Percentiles rank a stretch among this genome's conserved stretches.
These are phyloP conservation scores for Podocnemis expansa DNA, from an alignment of 2,113 vertebrate species.

Conservation along the genomic window DNA sequence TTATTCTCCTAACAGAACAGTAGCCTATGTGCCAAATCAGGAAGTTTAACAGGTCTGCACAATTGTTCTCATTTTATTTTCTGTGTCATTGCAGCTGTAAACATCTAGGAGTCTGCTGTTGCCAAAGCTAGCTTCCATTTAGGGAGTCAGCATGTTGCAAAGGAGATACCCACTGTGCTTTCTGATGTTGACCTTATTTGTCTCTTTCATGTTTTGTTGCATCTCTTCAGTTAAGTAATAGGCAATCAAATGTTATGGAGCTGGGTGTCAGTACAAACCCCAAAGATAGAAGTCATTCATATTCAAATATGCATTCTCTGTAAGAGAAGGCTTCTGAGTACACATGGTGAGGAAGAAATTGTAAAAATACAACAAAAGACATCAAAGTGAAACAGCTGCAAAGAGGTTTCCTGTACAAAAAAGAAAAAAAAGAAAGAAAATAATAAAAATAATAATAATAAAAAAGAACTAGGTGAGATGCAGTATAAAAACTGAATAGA, in stretches of 20 bases:
- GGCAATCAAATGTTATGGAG: not conserved
- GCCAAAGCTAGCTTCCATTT: not conserved
- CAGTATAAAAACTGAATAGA: not conserved
- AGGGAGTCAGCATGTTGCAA: not conserved
- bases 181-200: not conserved
- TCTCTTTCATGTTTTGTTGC: not conserved
- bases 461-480: not conserved
- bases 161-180: not conserved
- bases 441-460: accelerated
- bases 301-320: not conserved
- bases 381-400: not conserved
- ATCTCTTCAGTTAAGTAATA: not conserved
- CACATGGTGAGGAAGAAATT: not conserved
- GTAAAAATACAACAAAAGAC: not conserved
- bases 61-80: not conserved
- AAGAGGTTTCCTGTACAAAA: not conserved
- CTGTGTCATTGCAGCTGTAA: not conserved
- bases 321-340: not conserved
- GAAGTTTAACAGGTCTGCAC: not conserved
- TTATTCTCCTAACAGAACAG: not conserved
- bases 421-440: accelerated
- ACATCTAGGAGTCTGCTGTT: not conserved
- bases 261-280: not conserved
- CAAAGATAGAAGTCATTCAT: not conserved
- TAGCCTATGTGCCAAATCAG: no score